phyloP scores from a whole-genome alignment of 2,888 invertebrate genomes.

The Xanthia icteritia region DNA sequence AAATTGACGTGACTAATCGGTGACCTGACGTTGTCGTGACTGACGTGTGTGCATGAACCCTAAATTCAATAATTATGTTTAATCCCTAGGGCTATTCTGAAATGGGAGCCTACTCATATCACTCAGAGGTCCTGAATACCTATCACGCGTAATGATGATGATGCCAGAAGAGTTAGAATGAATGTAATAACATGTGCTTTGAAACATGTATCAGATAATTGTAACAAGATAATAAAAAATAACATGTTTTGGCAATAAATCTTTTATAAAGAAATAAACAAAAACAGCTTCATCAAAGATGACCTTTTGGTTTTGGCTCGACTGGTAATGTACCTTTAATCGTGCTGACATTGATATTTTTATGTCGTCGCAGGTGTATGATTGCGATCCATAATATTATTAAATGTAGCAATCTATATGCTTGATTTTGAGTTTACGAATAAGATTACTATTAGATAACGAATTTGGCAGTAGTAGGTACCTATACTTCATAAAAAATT shows the following conservation, averaged over 20 bases:
- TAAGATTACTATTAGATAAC: not conserved
- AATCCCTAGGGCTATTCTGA: not conserved
- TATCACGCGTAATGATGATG: not conserved
- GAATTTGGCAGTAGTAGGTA: not conserved
- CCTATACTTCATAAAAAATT: too few relatives aligned
- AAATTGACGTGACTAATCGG: too few relatives aligned
- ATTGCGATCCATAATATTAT: too few relatives aligned
- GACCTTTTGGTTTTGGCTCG: constrained; percentile 14
- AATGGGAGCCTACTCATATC: not conserved
- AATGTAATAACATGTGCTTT: constrained; percentile 5
- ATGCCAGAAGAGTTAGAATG: not conserved
- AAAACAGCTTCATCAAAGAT: not conserved
- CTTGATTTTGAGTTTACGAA: not conserved
- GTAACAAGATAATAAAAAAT: constrained; percentile 18
- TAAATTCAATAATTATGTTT: too few relatives aligned
- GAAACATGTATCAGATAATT: constrained; percentile 23
- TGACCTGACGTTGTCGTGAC: too few relatives aligned
- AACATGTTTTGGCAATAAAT: constrained; percentile 22
- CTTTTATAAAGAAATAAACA: constrained; percentile 22
- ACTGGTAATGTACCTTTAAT: not conserved
- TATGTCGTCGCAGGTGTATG: not conserved
- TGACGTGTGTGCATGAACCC: too few relatives aligned
- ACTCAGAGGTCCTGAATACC: not conserved
- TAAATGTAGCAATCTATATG: not conserved
- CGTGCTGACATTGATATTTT: not conserved